Evolutionary conservation across 2,797 vertebrate species (phyloP).

Genomic region (Numenius phaeopus): DNA sequence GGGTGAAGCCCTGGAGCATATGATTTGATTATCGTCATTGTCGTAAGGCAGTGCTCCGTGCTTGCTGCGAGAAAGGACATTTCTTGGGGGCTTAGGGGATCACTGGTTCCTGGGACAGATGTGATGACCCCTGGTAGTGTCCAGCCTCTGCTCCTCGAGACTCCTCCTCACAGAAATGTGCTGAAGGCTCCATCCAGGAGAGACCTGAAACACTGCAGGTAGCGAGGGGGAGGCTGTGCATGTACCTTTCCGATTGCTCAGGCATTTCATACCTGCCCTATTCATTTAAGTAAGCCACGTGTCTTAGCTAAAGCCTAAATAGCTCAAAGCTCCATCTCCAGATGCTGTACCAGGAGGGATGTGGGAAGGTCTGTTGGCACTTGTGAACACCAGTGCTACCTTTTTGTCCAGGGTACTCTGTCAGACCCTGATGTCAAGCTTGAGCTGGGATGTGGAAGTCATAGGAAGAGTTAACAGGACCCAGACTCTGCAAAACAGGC

Average conservation of each 20-base stretch:
- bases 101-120: neutral
- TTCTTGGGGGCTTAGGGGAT: neutral
- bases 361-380: neutral
- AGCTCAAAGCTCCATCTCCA: neutral
- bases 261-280: fast-evolving
- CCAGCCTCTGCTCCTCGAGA: neutral
- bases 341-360: neutral
- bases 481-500: neutral
- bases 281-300: neutral
- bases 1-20: neutral
- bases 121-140: fast-evolving
- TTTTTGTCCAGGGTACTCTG: neutral
- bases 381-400: fast-evolving
- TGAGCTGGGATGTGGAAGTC: fast-evolving
- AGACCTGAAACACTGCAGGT: fast-evolving
- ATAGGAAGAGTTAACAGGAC: neutral
- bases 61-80: neutral
- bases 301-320: neutral
- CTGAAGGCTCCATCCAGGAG: neutral
- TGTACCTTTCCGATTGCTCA: neutral
- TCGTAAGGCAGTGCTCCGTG: fast-evolving
- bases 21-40: neutral
- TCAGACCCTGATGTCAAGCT: fast-evolving
- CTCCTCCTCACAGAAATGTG: too few relatives aligned
- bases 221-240: fast-evolving